Evolutionary conservation across 2,888 invertebrate genomes (phyloP).

Genomic region (Bellardia bayeri): DNA sequence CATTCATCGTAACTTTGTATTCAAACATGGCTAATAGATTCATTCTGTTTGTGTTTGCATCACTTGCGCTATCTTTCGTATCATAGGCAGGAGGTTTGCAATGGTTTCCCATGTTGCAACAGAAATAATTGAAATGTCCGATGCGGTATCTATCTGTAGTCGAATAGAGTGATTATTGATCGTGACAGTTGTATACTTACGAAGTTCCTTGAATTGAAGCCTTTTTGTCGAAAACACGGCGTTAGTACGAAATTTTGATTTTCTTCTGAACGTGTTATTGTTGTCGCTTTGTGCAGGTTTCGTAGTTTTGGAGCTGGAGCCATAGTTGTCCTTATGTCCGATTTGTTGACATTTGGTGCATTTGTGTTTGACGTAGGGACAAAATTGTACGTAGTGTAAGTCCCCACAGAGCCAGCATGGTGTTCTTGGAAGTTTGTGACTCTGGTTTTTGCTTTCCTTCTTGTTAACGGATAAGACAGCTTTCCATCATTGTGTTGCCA

Average conservation of each 20-base stretch:
- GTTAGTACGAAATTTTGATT: conserved; percentile 28
- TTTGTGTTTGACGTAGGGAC: conserved; percentile 19
- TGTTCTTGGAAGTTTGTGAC: conserved; percentile 10
- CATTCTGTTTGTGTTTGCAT: conserved; percentile 28
- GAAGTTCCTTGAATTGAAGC: conserved; percentile 31
- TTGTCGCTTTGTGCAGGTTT: neutral
- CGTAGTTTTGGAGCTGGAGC: neutral
- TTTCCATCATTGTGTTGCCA: conserved; percentile 42
- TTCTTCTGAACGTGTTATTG: neutral
- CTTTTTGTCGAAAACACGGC: conserved; percentile 19
- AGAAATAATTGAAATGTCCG: conserved; percentile 35
- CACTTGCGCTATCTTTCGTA: conserved; percentile 26
- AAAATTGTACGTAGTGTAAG: conserved; percentile 24
- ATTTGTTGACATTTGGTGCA: conserved; percentile 31
- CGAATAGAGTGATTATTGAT: conserved; percentile 5
- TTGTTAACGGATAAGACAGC: neutral
- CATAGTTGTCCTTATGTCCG: conserved; percentile 36
- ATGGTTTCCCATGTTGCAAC: conserved; percentile 8
- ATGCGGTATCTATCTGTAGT: conserved; percentile 24
- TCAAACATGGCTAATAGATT: conserved; percentile 3
- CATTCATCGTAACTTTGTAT: neutral
- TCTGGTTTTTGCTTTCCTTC: conserved; percentile 4
- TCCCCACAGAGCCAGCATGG: neutral
- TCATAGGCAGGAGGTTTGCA: neutral
- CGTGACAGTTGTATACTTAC: conserved; percentile 24